Base-by-base conservation (phyloP, 2,113 vertebrate species). In the Chelonoidis abingdonii region DNA sequence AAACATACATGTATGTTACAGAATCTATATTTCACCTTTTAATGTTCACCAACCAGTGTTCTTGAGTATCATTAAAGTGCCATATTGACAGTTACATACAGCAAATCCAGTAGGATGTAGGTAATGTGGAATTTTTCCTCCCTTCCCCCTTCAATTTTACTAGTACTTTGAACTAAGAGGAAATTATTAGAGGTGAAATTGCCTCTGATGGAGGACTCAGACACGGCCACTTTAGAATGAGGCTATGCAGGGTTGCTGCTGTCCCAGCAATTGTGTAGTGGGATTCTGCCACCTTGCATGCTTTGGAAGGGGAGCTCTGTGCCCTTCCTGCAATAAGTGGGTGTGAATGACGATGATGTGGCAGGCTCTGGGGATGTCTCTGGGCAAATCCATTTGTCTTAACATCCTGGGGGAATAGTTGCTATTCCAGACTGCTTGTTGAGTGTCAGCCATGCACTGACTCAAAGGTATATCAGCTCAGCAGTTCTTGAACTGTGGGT, bases 211-310 rank as follows among this genome's bases (percentile, higher is more conserved):
- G 14, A 21, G 8, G 17, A 21, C 9, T 52, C 29, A 9, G 17
- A 35, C 49, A 13, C 44, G 38, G 78, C 47, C 8, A 27, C 12
- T 27, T 47, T 8, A 17, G 44, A 80, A 29, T 17, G 27, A 38
- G 82, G 52, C 56, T 38, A 1, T 8, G 10, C 0, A 0, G 54
- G 14, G 57, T 1, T 75, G n/a, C 72, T 41, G 21, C 41, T 44
- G 38, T 22, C 22, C 22, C 38, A 75, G 22, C 72, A 41, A 10
- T 10, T 41, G 21, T 11, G 22, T 41, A 38, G 69, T 75, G 22
- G 69, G 38, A 16, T 75, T 75, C 59, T 65, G 62, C 35, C 35
- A 69, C 35, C 62, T 19, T 35, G 14, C 35, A 9, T 69, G 62
- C 31, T 69, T 69, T 69, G 35, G 72, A 41, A 5, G 41, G 5